Base-by-base conservation (phyloP, 2,113 vertebrate genomes). In the Chaetura pelagica region DNA sequence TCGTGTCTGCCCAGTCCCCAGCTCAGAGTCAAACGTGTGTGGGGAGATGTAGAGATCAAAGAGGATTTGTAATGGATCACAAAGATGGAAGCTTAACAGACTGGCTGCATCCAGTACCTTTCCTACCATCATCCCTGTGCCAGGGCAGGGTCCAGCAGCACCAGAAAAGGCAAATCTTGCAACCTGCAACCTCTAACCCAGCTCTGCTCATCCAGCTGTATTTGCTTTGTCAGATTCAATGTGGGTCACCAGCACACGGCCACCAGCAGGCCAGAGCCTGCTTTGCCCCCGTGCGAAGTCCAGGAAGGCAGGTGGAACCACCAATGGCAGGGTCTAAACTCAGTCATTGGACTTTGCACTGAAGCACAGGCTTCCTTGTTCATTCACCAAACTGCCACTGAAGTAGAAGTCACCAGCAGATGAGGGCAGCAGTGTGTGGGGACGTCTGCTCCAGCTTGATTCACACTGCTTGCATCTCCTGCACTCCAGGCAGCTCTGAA, bases 181-280 rank as follows among this genome's bases (percentile, higher is more conserved):
- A 20, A 20, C 35, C 38, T 49, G 49, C 22, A 49, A 23, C 49
- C 44, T 7, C 38, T 6, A 10, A 18, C 23, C 40, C 32, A 20
- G 61, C 87, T 19, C 67, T 42, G 75, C 75, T 78, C 55, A 32
- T 10, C 55, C 51, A 15, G 24, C 10, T 3, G 0, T 5, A 4
- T 4, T 10, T 26, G 59, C 20, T 58, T 23, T 44, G 5, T 42
- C 80, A 40, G 2, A 5, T 17, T 21, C 38, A 1, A 7, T 1
- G 30, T 3, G 20, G 63, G 73, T 54, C 77, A 30, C 1, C 2
- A 5, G 77, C 72, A 48, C 0, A 0, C 0, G 0, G 86, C 42
- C 84, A 30, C 16, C 1, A 11, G 55, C n/a, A 4, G 38, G 42
- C 58, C 10, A 1, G 63, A 52, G 62, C 81, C 90, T 2, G 19